Base-by-base conservation (phyloP, 2,888 invertebrate species). In the Plebejus melissa region DNA sequence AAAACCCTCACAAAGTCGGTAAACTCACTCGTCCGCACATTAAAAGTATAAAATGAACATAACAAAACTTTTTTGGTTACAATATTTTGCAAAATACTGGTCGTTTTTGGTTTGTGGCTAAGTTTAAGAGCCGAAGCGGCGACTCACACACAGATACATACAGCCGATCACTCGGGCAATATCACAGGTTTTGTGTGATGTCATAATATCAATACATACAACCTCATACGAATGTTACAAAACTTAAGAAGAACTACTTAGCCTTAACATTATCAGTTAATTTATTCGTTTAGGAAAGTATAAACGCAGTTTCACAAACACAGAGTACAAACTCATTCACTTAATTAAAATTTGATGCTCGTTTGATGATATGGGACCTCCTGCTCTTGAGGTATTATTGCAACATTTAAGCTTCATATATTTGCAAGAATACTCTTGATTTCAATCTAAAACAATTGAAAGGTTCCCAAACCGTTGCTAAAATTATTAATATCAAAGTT, bases 181-280 rank as follows among this genome's bases (percentile, higher is more conserved):
- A 93, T 93, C 93, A 93, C 93, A 93, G 93, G 90, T 85, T 88
- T 86, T 91, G 85, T 90, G 91, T 89, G 86, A 89, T 86, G 89
- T 90, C 90, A 86, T 70, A 71, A 71, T 71, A 71, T 71, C 71
- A 70, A 28, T 41, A 70, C 71, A 76, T 80, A 80, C 79, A 81
- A 81, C 78, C 79, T 79, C 78, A 78, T 78, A 82, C 83, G 77
- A 76, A 75, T 77, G 46, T 76, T 75, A 74, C 69, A 71, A 72
- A 72, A 72, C 72, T 72, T 72, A 72, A 72, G 46, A 72, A 71
- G 46, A 71, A 54, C 50, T 72, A 72, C 54, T 72, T 72, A 72
- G 72, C 72, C 54, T 72, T 54, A 72, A 72, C 32, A 72, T 72
- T 72, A 72, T 72, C 72, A 72, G 32, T 71, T 70, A 71, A 71